Percentiles rank a stretch among this genome's conserved stretches.
These are phyloP conservation scores for Embidobia sp. DNA, from an alignment of 2,888 invertebrate genomes.

Conservation along the genomic window DNA sequence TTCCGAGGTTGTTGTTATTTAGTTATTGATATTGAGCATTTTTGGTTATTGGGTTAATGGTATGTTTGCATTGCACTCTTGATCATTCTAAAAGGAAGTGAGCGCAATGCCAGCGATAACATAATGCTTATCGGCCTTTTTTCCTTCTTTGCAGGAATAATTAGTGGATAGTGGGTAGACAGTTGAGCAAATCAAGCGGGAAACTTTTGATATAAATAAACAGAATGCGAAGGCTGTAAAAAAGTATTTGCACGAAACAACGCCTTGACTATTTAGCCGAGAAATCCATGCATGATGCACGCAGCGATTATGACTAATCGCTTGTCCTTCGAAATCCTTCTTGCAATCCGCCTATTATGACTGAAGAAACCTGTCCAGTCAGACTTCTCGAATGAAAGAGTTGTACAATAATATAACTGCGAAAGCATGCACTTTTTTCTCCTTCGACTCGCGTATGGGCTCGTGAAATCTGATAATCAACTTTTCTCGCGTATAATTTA, in stretches of 20 bases:
- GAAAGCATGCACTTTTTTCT: not conserved
- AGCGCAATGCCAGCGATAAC: constrained; percentile 38
- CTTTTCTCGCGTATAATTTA: too few relatives aligned
- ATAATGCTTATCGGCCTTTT: constrained; percentile 31
- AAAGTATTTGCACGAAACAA: too few relatives aligned
- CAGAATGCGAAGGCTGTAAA: not conserved
- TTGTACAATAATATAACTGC: constrained; percentile 1
- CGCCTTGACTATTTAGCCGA: constrained; percentile 9
- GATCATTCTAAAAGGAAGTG: constrained; percentile 16
- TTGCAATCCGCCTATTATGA: constrained; percentile 30
- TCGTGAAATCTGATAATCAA: not conserved
- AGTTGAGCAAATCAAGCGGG: too few relatives aligned
- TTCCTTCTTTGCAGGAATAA: constrained; percentile 22
- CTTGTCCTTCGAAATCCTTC: constrained; percentile 57
- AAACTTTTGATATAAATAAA: too few relatives aligned
- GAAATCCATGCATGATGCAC: constrained; percentile 45
- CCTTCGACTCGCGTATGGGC: not conserved
- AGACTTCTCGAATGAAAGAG: constrained; percentile 2
- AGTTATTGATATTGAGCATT: not conserved
- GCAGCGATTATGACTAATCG: constrained; percentile 53
- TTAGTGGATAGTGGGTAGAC: not conserved
- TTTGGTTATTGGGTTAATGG: not conserved
- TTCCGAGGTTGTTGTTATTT: not conserved
- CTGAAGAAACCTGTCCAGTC: constrained; percentile 34
- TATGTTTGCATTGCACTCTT: too few relatives aligned